Base-by-base conservation (phyloP, 2,797 vertebrate genomes). In the Chromis chromis region DNA sequence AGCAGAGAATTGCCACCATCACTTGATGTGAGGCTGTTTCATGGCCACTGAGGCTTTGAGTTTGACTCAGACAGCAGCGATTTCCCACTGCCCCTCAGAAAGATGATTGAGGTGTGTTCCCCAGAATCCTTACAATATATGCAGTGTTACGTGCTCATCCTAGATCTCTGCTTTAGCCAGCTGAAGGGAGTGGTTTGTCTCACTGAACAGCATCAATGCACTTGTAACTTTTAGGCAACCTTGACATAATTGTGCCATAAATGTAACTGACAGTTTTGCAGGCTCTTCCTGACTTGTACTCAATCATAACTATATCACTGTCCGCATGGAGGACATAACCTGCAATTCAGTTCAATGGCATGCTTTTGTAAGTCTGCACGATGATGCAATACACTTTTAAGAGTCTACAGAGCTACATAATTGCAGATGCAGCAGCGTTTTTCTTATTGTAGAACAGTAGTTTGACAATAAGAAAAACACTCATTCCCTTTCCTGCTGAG, bases 241-340 rank as follows among this genome's bases (percentile, higher is more conserved):
- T 92, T 92, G 89, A 90, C 79, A 89, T 84, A 86, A 91, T 89
- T 86, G 78, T 83, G 76, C 72, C 86, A 88, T 90, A 88, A 91
- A 92, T 88, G 84, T 88, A 84, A 83, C 74, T 90, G 74, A 90
- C 81, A 87, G 85, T 79, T 91, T 89, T 81, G 88, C 68, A 65
- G 79, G 76, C 78, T 82, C 63, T 58, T 72, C 74, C 53, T 84
- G 90, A 85, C 90, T 88, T 55, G 76, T 66, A 78, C 70, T 92
- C 88, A 84, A 87, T 92, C 89, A 90, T 85, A 85, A 83, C 84
- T 81, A 66, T 84, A 82, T 86, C 84, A 78, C 78, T 72, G 83
- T 79, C 76, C 58, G 61, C 59, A 58, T 79, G 84, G 79, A 90
- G 88, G 89, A 90, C 86, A 72, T 63, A 65, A 66, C 66, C 55